Evolutionary conservation across 2,797 vertebrate species (phyloP).

Genomic region (Adelosebastes latens): DNA sequence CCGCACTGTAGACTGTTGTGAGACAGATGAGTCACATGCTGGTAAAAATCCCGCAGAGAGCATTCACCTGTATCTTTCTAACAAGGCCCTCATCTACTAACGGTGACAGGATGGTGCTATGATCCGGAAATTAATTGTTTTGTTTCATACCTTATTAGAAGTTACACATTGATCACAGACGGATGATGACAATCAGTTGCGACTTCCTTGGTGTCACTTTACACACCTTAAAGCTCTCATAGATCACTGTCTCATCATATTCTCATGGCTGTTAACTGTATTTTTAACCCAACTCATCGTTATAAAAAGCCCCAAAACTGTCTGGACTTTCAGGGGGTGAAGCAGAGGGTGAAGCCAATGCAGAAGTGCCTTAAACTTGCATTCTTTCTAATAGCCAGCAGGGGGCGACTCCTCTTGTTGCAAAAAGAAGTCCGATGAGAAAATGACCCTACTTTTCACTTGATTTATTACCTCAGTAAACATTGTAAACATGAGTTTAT

Average conservation of each 20-base stretch:
- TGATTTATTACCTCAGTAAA: no score
- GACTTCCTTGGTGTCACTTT: not conserved
- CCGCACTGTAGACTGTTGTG: conserved; percentile 10
- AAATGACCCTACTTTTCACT: no score
- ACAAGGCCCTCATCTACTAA: not conserved
- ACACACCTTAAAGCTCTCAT: not conserved
- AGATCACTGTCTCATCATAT: not conserved
- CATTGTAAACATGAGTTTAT: no score
- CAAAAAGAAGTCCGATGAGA: no score
- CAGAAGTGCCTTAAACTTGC: no score
- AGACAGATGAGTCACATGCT: conserved; percentile 32
- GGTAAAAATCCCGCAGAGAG: conserved; percentile 11
- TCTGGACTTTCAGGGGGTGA: not conserved
- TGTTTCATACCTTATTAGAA: not conserved
- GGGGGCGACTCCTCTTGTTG: no score
- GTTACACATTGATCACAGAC: not conserved
- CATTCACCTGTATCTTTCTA: conserved; percentile 21
- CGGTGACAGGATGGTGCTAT: not conserved
- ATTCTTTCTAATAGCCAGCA: no score
- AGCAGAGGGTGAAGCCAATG: no score
- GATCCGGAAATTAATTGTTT: conserved; percentile 8
- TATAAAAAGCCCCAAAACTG: not conserved
- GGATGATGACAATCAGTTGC: not conserved
- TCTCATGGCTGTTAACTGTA: not conserved
- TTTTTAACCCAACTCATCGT: not conserved